Evolutionary conservation across 2,113 vertebrate species (phyloP).

Genomic region (Melanerpes aurifrons): DNA sequence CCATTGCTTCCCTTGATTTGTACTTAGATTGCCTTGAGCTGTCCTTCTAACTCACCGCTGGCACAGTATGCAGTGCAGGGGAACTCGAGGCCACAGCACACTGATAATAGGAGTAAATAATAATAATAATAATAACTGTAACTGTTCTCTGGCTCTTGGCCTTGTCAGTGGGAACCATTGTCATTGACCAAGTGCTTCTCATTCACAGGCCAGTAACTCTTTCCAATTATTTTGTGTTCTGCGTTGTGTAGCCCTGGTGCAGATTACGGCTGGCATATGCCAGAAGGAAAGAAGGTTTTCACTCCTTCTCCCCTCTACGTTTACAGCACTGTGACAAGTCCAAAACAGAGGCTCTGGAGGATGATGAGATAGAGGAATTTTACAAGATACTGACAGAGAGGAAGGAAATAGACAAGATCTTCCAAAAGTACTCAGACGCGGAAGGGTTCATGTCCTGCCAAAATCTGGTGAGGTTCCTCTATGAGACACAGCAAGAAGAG

Average conservation of each 20-base stretch:
- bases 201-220: slow-evolving; percentile 26
- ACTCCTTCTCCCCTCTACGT: slow-evolving; percentile 71
- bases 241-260: slow-evolving; percentile 72
- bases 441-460: slow-evolving; percentile 79
- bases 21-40: background rate
- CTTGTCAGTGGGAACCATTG: background rate
- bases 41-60: background rate
- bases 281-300: slow-evolving; percentile 69
- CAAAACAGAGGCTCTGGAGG: slow-evolving; percentile 87
- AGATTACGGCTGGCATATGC: slow-evolving; percentile 69
- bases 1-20: background rate
- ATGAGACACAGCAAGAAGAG: slow-evolving; percentile 84
- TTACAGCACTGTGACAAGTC: slow-evolving; percentile 90
- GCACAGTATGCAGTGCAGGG: background rate
- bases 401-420: slow-evolving; percentile 87
- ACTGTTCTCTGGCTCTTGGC: background rate
- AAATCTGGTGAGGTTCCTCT: slow-evolving; percentile 84
- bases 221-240: slow-evolving; percentile 71
- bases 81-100: background rate
- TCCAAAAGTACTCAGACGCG: slow-evolving; percentile 66
- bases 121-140: background rate
- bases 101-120: background rate
- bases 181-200: background rate
- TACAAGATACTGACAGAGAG: slow-evolving; percentile 90
- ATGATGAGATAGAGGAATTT: slow-evolving; percentile 90